Percentiles rank a stretch among this genome's conserved stretches.
Conservation (phyloP, 2,888 invertebrate genomes). For the Rhodophaea formosa region DNA sequence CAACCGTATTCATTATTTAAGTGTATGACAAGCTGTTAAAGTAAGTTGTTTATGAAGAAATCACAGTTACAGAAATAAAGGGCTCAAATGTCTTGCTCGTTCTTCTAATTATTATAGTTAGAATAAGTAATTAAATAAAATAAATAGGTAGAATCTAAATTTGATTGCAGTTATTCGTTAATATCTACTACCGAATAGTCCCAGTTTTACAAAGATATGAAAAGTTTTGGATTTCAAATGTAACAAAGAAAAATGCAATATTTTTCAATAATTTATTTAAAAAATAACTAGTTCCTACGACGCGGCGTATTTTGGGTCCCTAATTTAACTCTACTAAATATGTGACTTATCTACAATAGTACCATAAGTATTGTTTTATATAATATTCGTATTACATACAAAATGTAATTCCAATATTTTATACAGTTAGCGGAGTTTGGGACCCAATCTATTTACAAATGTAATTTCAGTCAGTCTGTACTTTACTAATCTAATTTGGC, state of each 20-base stretch:
- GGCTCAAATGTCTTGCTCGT: not conserved
- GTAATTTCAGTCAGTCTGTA: constrained; percentile 38
- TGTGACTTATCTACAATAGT: not conserved
- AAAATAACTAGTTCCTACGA: constrained; percentile 58
- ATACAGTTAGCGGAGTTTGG: not conserved
- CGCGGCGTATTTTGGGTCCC: constrained; percentile 12
- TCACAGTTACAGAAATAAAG: not conserved
- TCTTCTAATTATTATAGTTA: not conserved
- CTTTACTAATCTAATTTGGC: constrained; percentile 29
- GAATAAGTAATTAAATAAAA: not conserved
- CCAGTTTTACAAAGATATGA: not conserved
- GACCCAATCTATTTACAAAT: constrained; percentile 17
- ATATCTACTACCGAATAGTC: not conserved
- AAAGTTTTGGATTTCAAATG: not conserved
- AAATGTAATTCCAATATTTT: not conserved
- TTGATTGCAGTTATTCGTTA: not conserved
- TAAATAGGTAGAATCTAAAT: constrained; percentile 3
- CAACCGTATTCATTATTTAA: not conserved
- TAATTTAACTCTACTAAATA: constrained; percentile 25
- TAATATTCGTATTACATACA: not conserved
- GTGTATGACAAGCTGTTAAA: too few species aligned
- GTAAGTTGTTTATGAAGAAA: not conserved
- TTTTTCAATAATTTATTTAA: constrained; percentile 57
- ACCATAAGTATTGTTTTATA: not conserved
- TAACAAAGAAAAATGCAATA: constrained; percentile 30